phyloP scores from a whole-genome alignment of 2,797 vertebrate species.

The Liasis olivaceus region DNA sequence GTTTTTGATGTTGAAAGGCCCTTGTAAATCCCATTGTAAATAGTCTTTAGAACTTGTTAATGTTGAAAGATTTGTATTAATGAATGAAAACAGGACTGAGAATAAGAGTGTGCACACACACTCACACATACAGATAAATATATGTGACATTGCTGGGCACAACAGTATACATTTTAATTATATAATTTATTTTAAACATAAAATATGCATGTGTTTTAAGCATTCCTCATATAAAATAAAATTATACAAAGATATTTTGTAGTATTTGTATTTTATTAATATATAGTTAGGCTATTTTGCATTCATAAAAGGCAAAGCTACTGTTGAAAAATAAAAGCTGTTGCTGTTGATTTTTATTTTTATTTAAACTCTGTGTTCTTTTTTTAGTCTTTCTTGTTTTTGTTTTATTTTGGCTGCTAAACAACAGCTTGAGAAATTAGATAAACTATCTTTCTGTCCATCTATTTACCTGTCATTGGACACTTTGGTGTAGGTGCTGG shows the following conservation, averaged over 20 bases:
- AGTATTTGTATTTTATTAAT: conserved; percentile 46
- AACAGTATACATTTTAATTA: neutral
- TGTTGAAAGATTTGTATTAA: neutral
- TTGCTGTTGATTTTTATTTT: neutral
- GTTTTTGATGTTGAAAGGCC: conserved; percentile 20
- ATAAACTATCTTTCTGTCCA: neutral
- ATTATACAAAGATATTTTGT: conserved; percentile 14
- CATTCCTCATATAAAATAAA: neutral
- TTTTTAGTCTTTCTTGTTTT: neutral
- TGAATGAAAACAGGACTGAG: neutral
- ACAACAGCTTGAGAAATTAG: neutral
- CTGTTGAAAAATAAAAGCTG: conserved; percentile 28
- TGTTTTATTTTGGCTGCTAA: neutral
- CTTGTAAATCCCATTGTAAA: conserved; percentile 17
- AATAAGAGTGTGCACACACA: neutral
- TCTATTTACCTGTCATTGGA: conserved; percentile 40
- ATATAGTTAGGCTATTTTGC: conserved; percentile 48
- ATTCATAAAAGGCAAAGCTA: conserved; percentile 47
- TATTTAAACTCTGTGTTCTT: neutral
- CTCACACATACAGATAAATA: neutral
- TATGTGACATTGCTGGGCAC: conserved; percentile 9
- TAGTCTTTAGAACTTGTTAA: neutral
- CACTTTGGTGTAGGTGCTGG: conserved; percentile 35
- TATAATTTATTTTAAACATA: conserved; percentile 22
- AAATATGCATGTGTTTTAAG: conserved; percentile 5